Percentiles rank a stretch among this genome's conserved stretches.
phyloP scores from a whole-genome alignment of 1,140 invertebrate species.

The Drosophila malerkotliana region DNA sequence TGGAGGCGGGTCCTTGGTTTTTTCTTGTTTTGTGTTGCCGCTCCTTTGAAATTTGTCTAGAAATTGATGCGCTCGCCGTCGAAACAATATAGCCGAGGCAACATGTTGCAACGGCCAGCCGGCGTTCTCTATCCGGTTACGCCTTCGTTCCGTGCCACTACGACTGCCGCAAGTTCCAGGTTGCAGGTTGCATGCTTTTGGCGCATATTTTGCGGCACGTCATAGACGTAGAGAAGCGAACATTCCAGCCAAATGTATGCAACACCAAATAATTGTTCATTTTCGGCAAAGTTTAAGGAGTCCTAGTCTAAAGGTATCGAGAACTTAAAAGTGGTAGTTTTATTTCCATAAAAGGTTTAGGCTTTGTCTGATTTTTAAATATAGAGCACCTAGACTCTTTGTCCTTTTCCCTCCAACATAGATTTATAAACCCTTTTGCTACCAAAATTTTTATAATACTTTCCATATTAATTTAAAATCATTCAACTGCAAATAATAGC shows the following conservation, averaged over 20 bases:
- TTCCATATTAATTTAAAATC: background rate
- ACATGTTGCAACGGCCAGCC: constrained; percentile 67
- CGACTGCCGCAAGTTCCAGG: background rate
- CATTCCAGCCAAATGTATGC: constrained; percentile 3
- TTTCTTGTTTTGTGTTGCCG: background rate
- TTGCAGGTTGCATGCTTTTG: constrained; percentile 62
- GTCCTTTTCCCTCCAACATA: too few relatives aligned
- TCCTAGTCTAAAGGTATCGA: too few relatives aligned
- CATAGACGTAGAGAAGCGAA: constrained; percentile 51
- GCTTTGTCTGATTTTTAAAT: too few relatives aligned
- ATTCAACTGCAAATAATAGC: background rate
- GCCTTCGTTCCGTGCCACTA: background rate
- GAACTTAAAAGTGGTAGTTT: too few relatives aligned
- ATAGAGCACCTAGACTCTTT: too few relatives aligned
- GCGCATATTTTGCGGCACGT: constrained; percentile 68
- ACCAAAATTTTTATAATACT: too few relatives aligned
- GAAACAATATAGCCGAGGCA: constrained; percentile 70
- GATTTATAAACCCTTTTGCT: too few relatives aligned
- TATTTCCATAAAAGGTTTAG: too few relatives aligned
- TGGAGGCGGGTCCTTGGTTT: background rate
- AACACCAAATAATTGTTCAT: constrained; percentile 1
- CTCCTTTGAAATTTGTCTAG: constrained; percentile 57
- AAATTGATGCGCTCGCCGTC: constrained; percentile 70
- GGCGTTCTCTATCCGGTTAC: background rate
- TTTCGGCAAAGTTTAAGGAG: background rate